Evolutionary conservation across 2,888 invertebrate species (phyloP), one percentile per base, ranked within the genome.

Genomic region (Stratiomys singularior): DNA sequence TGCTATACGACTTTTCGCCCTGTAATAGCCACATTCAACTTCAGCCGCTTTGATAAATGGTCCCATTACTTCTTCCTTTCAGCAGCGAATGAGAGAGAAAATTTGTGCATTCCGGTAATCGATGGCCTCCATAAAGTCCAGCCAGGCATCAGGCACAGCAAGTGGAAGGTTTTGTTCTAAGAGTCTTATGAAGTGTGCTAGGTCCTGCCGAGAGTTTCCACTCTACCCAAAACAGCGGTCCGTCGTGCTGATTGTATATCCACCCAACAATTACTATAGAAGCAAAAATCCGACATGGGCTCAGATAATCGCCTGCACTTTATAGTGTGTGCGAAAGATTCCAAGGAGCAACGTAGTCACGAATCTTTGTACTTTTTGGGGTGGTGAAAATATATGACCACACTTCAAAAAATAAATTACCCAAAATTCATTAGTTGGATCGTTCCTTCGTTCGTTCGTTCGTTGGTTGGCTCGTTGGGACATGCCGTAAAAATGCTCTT

Each of bases 361-460:
- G 47, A 23, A 69, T 69, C 69, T 69, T 66, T 13, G 30, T 27
- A 5, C 27, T 28, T 21, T 7, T 7, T 37, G 44, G 21, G 30
- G 69, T 46, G 69, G 23, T 46, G 67, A 72, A 74, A 74, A 74
- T 74, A 44, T 58, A 74, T 58, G 74, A 58, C 58, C 74, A 37
- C 58, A 74, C 74, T 74, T 74, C 74, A 58, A 74, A 74, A 74
- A 74, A 74, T 74, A 74, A 74, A 74, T 74, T 74, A 74, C 74
- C 74, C 37, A 74, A 69, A 74, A 74, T 74, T 74, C 74, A 74
- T 74, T 74, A 74, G 74, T 74, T 27, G 69, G 47, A 69, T 69
- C 69, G 69, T 46, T 47, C 47, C 30, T 58, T n/a, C n/a, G n/a
- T n/a, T n/a, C n/a, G n/a, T 46, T 9, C n/a, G n/a, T n/a, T n/a